Conservation (phyloP, 2,888 invertebrate genomes). For the Odontocolon sp. region DNA sequence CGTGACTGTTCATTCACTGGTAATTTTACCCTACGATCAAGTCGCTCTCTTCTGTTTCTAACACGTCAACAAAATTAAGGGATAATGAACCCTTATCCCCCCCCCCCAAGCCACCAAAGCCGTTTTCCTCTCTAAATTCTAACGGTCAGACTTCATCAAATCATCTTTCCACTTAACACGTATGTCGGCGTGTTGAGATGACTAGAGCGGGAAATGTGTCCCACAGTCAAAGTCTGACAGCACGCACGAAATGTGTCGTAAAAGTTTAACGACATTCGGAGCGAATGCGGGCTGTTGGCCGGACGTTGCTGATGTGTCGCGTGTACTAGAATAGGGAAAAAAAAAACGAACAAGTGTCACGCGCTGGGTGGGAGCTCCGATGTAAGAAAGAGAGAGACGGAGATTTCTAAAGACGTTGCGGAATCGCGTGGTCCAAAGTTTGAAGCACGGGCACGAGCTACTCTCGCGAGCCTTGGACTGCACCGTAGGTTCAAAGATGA, state of each 20-base stretch:
- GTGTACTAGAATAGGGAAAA: constrained; percentile 32
- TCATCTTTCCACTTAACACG: constrained; percentile 23
- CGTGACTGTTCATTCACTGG: no score
- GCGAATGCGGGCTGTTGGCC: constrained; percentile 10
- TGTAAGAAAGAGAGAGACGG: not conserved
- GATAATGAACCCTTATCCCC: constrained; percentile 2
- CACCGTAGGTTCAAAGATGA: not conserved
- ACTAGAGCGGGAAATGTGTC: not conserved
- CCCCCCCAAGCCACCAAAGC: no score
- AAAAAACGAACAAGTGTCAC: constrained; percentile 51
- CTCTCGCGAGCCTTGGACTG: not conserved
- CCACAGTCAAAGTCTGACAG: not conserved
- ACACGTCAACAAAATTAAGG: not conserved
- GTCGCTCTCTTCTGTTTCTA: not conserved
- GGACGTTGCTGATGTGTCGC: constrained; percentile 41
- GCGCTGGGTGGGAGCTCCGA: constrained; percentile 19
- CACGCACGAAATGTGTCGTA: constrained; percentile 49
- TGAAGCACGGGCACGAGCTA: constrained; percentile 16
- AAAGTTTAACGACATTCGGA: constrained; percentile 56
- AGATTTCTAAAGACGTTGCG: constrained; percentile 36
- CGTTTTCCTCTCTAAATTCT: no score
- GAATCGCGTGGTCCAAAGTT: not conserved
- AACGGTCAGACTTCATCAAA: constrained; percentile 7
- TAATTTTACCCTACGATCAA: no score
- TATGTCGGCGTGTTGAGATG: constrained; percentile 10